Percentiles rank a stretch among this genome's conserved stretches.
phyloP scores from a whole-genome alignment of 2,888 invertebrate genomes.

The Actias luna region DNA sequence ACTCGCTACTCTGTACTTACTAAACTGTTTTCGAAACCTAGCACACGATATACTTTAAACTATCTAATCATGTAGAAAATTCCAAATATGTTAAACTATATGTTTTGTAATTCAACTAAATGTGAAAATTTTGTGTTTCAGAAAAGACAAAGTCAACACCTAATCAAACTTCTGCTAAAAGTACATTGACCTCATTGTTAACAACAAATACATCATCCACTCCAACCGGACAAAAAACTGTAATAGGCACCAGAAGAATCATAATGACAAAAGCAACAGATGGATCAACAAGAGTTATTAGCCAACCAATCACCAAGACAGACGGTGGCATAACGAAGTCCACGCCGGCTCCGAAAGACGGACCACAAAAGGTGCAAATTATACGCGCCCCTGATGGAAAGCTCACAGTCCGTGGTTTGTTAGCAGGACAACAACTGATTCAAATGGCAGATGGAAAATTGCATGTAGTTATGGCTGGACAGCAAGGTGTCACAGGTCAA shows the following conservation, averaged over 20 bases:
- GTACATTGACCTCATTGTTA: conserved; percentile 85
- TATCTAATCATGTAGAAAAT: too few species aligned
- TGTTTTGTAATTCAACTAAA: background rate
- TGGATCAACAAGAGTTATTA: conserved; percentile 84
- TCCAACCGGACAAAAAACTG: conserved; percentile 83
- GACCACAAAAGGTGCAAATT: conserved; percentile 92
- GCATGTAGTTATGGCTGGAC: conserved; percentile 89
- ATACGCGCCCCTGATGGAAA: conserved; percentile 95
- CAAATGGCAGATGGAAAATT: conserved; percentile 97
- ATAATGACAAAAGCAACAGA: conserved; percentile 89
- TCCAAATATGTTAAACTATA: background rate
- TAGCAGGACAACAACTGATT: conserved; percentile 95
- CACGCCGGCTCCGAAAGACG: conserved; percentile 63
- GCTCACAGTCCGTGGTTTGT: conserved; percentile 93
- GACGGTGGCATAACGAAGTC: conserved; percentile 63
- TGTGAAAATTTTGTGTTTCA: conserved; percentile 54
- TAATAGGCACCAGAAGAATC: conserved; percentile 85
- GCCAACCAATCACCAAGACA: conserved; percentile 80
- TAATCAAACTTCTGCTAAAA: conserved; percentile 82
- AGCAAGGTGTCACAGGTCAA: conserved; percentile 76
- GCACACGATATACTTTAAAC: background rate
- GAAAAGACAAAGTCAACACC: conserved; percentile 69
- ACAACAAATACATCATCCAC: conserved; percentile 75
- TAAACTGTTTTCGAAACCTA: too few species aligned
- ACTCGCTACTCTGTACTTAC: too few species aligned